These are phyloP conservation scores for Clarias laeviceps DNA, from an alignment of 2,797 vertebrate genomes.

Conservation along the genomic window DNA sequence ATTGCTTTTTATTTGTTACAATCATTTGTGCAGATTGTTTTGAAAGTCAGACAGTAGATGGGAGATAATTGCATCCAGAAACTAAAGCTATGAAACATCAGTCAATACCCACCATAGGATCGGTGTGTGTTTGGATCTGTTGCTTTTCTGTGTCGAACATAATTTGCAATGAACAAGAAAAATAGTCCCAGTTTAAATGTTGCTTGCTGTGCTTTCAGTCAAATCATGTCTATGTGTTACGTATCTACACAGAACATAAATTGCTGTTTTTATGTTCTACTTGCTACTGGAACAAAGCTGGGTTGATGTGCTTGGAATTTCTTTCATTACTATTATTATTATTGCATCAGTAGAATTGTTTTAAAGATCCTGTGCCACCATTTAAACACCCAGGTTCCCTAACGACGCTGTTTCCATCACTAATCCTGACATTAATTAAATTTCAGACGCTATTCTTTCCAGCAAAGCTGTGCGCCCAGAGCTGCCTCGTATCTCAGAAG, in stretches of 20 bases:
- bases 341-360: neutral
- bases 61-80: neutral
- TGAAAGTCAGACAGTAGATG: neutral
- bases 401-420: neutral
- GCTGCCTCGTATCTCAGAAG: neutral
- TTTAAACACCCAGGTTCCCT: neutral
- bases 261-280: neutral
- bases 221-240: neutral
- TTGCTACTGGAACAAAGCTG: neutral
- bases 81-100: neutral
- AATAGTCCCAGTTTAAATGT: neutral
- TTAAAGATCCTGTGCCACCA: neutral
- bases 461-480: neutral
- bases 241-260: neutral
- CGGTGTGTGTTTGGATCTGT: neutral
- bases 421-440: neutral
- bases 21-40: neutral
- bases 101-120: fast-evolving
- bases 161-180: neutral
- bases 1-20: neutral
- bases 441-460: neutral
- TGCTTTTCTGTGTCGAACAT: neutral
- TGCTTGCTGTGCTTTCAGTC: neutral
- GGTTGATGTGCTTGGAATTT: neutral
- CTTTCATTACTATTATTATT: neutral